Evolutionary conservation across 2,888 invertebrate genomes (phyloP).

Genomic region (Archips xylosteana): DNA sequence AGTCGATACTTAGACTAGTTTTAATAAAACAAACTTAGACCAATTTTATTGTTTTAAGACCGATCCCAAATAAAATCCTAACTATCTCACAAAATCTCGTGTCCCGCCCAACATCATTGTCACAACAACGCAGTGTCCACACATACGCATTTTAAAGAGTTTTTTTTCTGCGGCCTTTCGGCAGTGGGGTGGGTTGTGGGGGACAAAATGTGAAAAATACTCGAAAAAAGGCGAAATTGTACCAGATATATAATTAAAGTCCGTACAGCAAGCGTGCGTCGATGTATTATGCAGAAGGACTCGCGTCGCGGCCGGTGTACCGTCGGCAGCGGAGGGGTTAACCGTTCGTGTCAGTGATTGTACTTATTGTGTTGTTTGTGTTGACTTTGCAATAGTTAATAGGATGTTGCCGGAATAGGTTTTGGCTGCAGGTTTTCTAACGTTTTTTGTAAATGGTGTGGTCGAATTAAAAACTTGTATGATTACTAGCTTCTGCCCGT

Average conservation of each 20-base stretch:
- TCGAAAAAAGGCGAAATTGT: constrained; percentile 86
- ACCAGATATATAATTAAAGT: constrained; percentile 86
- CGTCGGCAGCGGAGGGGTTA: constrained; percentile 50
- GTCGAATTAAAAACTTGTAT: too few species aligned
- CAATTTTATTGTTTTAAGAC: too few species aligned
- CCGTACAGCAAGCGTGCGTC: constrained; percentile 78
- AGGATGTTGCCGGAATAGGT: background rate
- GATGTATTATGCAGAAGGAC: constrained; percentile 81
- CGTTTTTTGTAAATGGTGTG: too few species aligned
- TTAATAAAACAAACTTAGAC: too few species aligned
- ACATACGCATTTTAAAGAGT: constrained; percentile 66
- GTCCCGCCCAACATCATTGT: constrained; percentile 46
- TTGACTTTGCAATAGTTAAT: background rate
- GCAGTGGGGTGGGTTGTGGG: constrained; percentile 65
- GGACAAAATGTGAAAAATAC: constrained; percentile 85
- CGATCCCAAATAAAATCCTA: background rate
- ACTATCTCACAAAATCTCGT: constrained; percentile 34
- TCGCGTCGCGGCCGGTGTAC: constrained; percentile 67
- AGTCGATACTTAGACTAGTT: too few species aligned
- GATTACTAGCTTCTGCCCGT: too few species aligned
- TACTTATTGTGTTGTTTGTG: background rate
- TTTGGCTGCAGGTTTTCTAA: background rate
- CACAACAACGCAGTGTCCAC: constrained; percentile 55
- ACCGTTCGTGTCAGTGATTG: background rate
- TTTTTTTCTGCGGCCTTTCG: constrained; percentile 77